Evolutionary conservation across 2,888 invertebrate species (phyloP).

Genomic region (Emmelina monodactyla): DNA sequence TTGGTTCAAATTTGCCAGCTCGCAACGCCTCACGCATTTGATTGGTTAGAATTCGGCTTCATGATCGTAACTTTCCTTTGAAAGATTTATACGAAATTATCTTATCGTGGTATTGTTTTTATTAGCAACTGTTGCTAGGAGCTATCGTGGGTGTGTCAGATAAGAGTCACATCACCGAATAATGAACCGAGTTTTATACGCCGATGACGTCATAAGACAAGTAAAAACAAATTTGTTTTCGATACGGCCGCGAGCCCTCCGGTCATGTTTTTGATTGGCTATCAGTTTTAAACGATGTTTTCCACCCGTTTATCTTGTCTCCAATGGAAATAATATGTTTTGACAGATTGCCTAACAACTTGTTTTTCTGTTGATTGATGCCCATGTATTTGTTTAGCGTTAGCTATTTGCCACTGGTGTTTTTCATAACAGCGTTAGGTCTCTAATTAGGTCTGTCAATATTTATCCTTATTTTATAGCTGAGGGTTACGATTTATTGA

Average conservation of each 20-base stretch:
- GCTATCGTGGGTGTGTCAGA: conserved; percentile 56
- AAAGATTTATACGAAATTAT: too few relatives aligned
- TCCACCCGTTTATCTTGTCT: conserved; percentile 52
- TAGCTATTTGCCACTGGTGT: not conserved
- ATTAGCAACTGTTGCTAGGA: conserved; percentile 53
- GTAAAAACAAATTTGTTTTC: conserved; percentile 56
- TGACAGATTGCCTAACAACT: conserved; percentile 39
- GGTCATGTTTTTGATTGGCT: conserved; percentile 48
- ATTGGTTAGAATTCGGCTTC: too few relatives aligned
- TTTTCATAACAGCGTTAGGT: too few relatives aligned
- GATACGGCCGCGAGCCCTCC: conserved; percentile 30
- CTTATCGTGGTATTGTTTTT: too few relatives aligned
- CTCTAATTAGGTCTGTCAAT: not conserved
- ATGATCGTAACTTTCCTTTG: too few relatives aligned
- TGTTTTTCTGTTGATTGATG: conserved; percentile 25
- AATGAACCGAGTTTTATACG: too few relatives aligned
- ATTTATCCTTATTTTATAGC: too few relatives aligned
- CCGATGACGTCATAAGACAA: conserved; percentile 39
- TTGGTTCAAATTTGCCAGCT: too few relatives aligned
- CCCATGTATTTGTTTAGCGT: too few relatives aligned
- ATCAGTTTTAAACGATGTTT: conserved; percentile 40
- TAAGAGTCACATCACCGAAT: too few relatives aligned
- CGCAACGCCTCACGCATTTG: too few relatives aligned
- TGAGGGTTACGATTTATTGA: too few relatives aligned
- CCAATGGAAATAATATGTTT: conserved; percentile 53